A percentile compares a stretch with the other conserved stretches of the same genome.
Conservation (phyloP, 2,113 vertebrate species). For the Paramisgurnus dabryanus region DNA sequence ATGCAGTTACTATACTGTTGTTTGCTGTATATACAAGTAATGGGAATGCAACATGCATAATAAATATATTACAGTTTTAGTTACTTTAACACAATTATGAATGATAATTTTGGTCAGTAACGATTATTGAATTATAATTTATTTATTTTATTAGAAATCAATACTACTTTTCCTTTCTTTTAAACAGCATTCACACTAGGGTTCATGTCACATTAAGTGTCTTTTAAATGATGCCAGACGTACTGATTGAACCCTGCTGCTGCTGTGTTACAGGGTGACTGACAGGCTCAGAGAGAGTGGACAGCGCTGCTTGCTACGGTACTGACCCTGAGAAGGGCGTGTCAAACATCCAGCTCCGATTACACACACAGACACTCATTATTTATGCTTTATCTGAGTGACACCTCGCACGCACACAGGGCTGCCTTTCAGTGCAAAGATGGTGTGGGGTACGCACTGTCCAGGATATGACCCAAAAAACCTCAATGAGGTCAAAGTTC, state of each 20-base stretch:
- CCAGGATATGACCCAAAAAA: conserved; percentile 53
- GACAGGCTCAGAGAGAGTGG: conserved; percentile 56
- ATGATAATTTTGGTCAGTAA: no score
- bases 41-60: neutral
- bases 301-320: conserved; percentile 49
- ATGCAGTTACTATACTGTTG: neutral
- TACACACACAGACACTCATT: conserved; percentile 58
- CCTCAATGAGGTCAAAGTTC: conserved; percentile 51
- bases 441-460: conserved; percentile 39
- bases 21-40: neutral
- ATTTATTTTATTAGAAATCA: no score
- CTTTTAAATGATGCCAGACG: conserved; percentile 32
- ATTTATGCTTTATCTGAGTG: conserved; percentile 67
- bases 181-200: no score
- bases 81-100: no score
- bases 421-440: conserved; percentile 42
- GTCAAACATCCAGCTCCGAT: conserved; percentile 58
- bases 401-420: conserved; percentile 49
- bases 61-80: no score
- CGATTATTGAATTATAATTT: no score
- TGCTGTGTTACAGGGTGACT: conserved; percentile 51
- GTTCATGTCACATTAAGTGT: neutral
- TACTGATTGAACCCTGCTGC: conserved; percentile 44
- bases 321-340: conserved; percentile 61
- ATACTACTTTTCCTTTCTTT: no score